Evolutionary conservation across 1,140 invertebrate genomes (phyloP), one percentile per base, ranked within the genome.

Genomic region (Drosophila suzukii): DNA sequence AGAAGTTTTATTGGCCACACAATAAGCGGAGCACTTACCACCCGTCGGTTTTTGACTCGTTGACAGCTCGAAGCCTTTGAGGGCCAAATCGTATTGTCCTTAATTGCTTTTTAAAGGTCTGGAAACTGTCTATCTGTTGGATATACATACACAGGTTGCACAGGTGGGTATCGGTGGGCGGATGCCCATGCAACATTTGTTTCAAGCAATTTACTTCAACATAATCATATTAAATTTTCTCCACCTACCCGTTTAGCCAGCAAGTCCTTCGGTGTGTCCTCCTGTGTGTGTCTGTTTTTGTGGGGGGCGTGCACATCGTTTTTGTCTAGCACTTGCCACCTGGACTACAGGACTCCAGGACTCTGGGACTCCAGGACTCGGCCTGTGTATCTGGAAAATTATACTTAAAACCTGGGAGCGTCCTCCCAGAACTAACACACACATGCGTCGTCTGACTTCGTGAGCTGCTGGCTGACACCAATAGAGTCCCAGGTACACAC

Each of bases 151-250:
- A 51, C n/a, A 2, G 15, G 15, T 43, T 11, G n/a, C 49, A 34
- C 47, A 74, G 70, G 60, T 53, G 65, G 38, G 43, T 41, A 30
- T 34, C 27, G 65, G 44, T 17, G 65, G 55, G 62, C 41, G 72
- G 46, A 59, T 60, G 73, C 55, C 62, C 78, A 60, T 81, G 81
- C 81, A 81, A 78, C 84, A 77, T 88, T 88, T 88, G 79, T 89
- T 89, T 81, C 84, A 83, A 88, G 84, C 84, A 89, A 88, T 88
- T 88, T 88, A 89, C 84, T 81, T 88, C 68, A 80, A 75, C 84
- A 88, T 88, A 88, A 88, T 88, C 84, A 88, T 88, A 89, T 88
- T 88, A 88, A 89, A 88, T 88, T 81, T 89, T 83, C 77, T 84
- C 84, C 84, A 81, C 84, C 84, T 54, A 78, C 66, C 60, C 77